Conservation (phyloP, 2,797 vertebrate genomes). For the Sebastes jordani region DNA sequence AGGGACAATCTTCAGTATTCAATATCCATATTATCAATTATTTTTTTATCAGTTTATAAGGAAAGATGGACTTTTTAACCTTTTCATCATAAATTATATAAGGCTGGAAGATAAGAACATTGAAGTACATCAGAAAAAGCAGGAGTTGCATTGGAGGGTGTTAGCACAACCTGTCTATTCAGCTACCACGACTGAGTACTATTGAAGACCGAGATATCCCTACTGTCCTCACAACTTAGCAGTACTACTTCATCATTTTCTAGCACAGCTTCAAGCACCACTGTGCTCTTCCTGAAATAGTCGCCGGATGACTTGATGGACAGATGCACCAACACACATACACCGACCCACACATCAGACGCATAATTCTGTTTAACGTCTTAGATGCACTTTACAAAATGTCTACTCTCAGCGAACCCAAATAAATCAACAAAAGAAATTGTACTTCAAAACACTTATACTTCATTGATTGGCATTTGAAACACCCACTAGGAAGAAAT, state of each 20-base stretch:
- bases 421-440: slow-evolving; percentile 38
- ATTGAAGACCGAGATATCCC: not conserved
- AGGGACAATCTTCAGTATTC: no score
- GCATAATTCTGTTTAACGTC: not conserved
- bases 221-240: not conserved
- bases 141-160: not conserved
- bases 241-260: not conserved
- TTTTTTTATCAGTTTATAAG: not conserved
- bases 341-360: not conserved
- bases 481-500: slow-evolving; percentile 47
- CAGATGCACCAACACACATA: not conserved
- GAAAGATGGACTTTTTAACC: not conserved
- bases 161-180: not conserved
- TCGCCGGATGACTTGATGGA: not conserved
- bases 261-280: not conserved
- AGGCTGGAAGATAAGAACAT: not conserved
- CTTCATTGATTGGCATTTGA: slow-evolving; percentile 61
- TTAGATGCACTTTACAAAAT: slow-evolving; percentile 23
- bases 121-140: not conserved
- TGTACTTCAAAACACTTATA: slow-evolving; percentile 28
- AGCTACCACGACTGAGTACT: not conserved
- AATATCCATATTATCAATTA: no score
- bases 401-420: slow-evolving; percentile 1
- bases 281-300: not conserved
- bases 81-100: not conserved